Base-by-base conservation (phyloP, 2,888 invertebrate genomes). In the Tipula lateralis region DNA sequence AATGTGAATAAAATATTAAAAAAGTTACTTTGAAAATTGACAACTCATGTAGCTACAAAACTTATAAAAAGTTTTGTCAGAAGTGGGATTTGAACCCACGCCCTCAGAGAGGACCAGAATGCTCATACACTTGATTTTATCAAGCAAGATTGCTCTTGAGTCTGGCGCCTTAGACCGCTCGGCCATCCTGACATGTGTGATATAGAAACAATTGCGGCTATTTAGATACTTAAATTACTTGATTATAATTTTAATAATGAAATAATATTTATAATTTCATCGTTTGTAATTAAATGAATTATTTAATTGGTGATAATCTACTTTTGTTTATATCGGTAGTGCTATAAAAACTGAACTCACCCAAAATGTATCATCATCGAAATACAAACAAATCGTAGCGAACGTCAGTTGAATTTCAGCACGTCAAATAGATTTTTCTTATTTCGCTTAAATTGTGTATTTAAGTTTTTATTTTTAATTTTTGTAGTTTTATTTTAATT, bases 111-210 rank as follows among this genome's bases (percentile, higher is more conserved):
- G n/a, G 44, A 44, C 16, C 44, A 36, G 36, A 36, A 36, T 7
- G 66, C 66, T 24, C 66, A 66, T 24, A 24, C 66, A 66, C 9
- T 66, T 66, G 66, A 66, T 7, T 66, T 66, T 24, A 24, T 66
- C 66, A 66, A 66, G 85, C 39, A 85, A 85, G 85, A 85, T 66
- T 24, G 1, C 66, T 66, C 39, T 83, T 83, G 83, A 83, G 83
- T 83, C 83, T 83, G 83, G 83, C 83, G 83, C 83, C 83, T 83
- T 83, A 83, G 83, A 83, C 83, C 83, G 83, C 83, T 83, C 83
- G 83, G 83, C 83, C 83, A 83, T 83, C 83, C 83, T 83, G 83
- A 83, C 83, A 82, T 82, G 16, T 50, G 1, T 5, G 36, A 6
- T 7, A 9, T 36, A 36, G 2, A 36, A 7, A 32, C 1, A 32